Conservation (phyloP, 37 sponge, comb jelly and placozoan species). For the Tethya wilhelma region DNA sequence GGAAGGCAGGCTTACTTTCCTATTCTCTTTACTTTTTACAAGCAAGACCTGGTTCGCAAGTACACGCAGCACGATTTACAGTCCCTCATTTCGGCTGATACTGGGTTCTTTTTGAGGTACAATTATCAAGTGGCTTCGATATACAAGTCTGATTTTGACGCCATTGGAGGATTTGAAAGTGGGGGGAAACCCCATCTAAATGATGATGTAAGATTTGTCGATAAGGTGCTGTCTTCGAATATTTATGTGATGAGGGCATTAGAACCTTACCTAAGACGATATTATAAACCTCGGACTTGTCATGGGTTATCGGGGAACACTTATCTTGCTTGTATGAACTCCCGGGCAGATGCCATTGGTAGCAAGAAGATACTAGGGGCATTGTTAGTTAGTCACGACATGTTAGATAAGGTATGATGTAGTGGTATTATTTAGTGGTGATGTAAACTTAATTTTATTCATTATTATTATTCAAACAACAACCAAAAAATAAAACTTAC, state of each 20-base stretch:
- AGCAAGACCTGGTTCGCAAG: conserved; percentile 28
- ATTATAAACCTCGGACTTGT: conserved; percentile 33
- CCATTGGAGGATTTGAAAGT: neutral
- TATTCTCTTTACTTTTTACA: conserved; percentile 62
- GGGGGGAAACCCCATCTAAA: too few species aligned
- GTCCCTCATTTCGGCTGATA: conserved; percentile 26
- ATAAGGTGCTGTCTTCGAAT: conserved; percentile 23
- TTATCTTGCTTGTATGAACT: conserved; percentile 31
- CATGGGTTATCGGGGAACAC: conserved; percentile 16
- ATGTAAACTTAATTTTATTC: too few species aligned
- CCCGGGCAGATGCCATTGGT: conserved; percentile 54
- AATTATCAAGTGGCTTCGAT: conserved; percentile 61
- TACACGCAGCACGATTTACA: neutral
- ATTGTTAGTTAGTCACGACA: conserved; percentile 14
- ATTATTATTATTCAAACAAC: too few species aligned
- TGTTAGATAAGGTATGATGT: too few species aligned
- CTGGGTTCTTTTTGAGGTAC: conserved; percentile 58
- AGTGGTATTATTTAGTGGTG: too few species aligned
- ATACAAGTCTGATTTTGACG: conserved; percentile 49
- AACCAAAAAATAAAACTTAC: too few species aligned
- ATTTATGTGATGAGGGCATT: conserved; percentile 57
- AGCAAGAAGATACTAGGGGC: conserved; percentile 58
- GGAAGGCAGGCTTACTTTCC: conserved; percentile 57
- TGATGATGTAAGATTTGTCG: conserved; percentile 44
- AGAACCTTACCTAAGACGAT: conserved; percentile 51